Conservation (phyloP, 1,140 invertebrate genomes). For the Nasonia vitripennis region DNA sequence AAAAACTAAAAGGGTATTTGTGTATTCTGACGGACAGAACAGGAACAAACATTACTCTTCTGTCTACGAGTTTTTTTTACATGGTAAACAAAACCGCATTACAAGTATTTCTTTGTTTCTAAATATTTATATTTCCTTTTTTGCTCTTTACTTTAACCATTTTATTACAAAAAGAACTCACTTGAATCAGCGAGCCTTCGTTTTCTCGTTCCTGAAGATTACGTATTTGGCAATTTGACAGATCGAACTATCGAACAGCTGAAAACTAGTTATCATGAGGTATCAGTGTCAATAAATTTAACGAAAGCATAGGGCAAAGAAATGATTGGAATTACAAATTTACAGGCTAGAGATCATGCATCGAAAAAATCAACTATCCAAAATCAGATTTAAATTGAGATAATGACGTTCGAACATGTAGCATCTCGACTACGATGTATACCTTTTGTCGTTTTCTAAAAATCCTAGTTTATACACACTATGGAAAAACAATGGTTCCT, state of each 20-base stretch:
- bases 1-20: slow-evolving; percentile 41
- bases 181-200: background rate
- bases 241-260: slow-evolving; percentile 47
- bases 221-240: slow-evolving; percentile 51
- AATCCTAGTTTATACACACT: slow-evolving; percentile 39
- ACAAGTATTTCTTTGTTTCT: slow-evolving; percentile 28
- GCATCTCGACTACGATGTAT: slow-evolving; percentile 17
- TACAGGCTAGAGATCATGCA: slow-evolving; percentile 35
- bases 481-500: slow-evolving; percentile 39
- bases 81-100: background rate
- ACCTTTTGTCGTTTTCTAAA: slow-evolving; percentile 24
- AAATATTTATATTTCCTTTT: slow-evolving; percentile 32
- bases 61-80: slow-evolving; percentile 8
- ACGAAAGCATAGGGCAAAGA: slow-evolving; percentile 7
- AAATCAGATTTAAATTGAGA: slow-evolving; percentile 33
- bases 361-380: slow-evolving; percentile 8
- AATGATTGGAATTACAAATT: slow-evolving; percentile 28
- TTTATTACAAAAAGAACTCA: slow-evolving; percentile 16
- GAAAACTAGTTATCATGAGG: slow-evolving; percentile 48
- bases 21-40: slow-evolving; percentile 38
- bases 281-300: slow-evolving; percentile 31
- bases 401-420: slow-evolving; percentile 40
- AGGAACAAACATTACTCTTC: slow-evolving; percentile 45
- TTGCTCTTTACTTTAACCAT: slow-evolving; percentile 11
- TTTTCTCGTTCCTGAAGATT: slow-evolving; percentile 36